These are phyloP conservation scores for Ommatoiulus sabulosus DNA, from an alignment of 2,888 invertebrate species.

Conservation along the genomic window DNA sequence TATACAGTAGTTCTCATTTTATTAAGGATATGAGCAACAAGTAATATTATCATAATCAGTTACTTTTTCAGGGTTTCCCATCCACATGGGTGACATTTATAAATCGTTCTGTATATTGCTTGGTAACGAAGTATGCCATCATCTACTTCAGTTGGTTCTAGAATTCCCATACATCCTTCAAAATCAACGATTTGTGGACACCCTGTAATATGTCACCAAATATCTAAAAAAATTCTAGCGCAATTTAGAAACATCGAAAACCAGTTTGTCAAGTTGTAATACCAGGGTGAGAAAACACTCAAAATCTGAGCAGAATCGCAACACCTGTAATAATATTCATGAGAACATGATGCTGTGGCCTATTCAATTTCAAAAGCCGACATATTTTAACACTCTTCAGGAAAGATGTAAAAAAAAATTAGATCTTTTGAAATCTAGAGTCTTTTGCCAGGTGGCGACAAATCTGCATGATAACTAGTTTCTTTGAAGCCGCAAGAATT, in stretches of 20 bases:
- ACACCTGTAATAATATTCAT: constrained; percentile 26
- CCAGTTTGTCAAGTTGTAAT: neutral
- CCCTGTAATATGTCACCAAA: constrained; percentile 18
- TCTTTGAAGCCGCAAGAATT: neutral
- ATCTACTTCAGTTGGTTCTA: neutral
- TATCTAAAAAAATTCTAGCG: neutral
- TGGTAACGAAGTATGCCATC: neutral
- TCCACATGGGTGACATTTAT: too few species aligned
- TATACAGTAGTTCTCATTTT: too few species aligned
- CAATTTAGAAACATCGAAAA: neutral
- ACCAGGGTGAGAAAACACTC: neutral
- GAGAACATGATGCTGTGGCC: constrained; percentile 17
- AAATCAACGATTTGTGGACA: neutral
- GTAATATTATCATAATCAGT: too few species aligned
- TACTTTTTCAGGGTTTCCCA: too few species aligned
- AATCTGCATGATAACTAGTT: neutral
- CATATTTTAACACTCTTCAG: constrained; percentile 6
- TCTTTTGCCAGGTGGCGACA: constrained; percentile 29
- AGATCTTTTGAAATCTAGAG: neutral
- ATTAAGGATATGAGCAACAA: too few species aligned
- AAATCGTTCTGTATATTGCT: neutral
- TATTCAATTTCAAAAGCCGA: neutral
- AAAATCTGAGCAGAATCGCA: neutral
- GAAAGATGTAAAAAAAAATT: neutral
- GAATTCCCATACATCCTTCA: neutral